phyloP scores from a whole-genome alignment of 2,113 vertebrate genomes.

The Lophura nycthemera region DNA sequence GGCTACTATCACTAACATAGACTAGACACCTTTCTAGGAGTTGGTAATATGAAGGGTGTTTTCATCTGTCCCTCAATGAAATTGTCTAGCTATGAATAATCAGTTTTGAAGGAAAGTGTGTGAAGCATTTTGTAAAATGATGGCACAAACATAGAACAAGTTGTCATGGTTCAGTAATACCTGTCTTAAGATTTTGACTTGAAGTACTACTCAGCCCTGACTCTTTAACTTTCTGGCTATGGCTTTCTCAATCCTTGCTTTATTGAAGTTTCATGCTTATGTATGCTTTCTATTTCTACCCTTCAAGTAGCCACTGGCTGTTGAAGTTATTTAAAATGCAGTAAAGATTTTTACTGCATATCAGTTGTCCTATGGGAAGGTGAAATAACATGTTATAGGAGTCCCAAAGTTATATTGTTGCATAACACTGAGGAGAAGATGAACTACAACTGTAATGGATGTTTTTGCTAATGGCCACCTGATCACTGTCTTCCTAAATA shows the following conservation, averaged over 20 bases:
- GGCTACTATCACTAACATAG: slow-evolving; percentile 5
- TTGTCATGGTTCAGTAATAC: slow-evolving; percentile 26
- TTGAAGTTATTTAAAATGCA: slow-evolving; percentile 35
- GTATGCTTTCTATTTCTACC: not conserved
- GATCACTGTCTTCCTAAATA: slow-evolving; percentile 3
- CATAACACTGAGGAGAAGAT: slow-evolving; percentile 3
- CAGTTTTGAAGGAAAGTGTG: slow-evolving; percentile 33
- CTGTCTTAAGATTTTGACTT: not conserved
- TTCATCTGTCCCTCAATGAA: slow-evolving; percentile 29
- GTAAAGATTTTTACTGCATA: slow-evolving; percentile 32
- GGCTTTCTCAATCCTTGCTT: not conserved
- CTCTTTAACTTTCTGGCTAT: not conserved
- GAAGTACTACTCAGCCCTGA: not conserved
- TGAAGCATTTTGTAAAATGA: slow-evolving; percentile 49
- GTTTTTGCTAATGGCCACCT: not conserved
- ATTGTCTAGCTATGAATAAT: slow-evolving; percentile 34
- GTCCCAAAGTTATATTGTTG: not conserved
- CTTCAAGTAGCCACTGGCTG: not conserved
- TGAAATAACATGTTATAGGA: not conserved
- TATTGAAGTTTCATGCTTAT: not conserved
- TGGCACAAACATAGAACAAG: slow-evolving; percentile 24
- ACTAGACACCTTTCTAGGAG: not conserved
- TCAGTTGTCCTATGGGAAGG: not conserved
- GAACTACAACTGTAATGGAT: not conserved
- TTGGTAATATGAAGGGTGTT: slow-evolving; percentile 31